These are phyloP conservation scores for Hybos culiciformis DNA, from an alignment of 2,888 invertebrate species.

Conservation along the genomic window DNA sequence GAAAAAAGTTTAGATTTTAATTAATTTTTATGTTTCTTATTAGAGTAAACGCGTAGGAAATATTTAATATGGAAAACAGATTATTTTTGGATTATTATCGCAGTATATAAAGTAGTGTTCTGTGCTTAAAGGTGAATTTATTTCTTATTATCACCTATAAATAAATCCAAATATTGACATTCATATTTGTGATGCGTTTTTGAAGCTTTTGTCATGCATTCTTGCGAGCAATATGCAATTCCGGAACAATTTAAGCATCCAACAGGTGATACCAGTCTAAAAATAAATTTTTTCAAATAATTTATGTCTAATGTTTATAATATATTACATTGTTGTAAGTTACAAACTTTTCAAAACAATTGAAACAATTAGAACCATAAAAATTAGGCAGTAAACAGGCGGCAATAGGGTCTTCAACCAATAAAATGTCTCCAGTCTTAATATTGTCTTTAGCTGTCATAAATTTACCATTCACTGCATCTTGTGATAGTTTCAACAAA, in stretches of 20 bases:
- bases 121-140: not conserved
- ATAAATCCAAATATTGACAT: conserved; percentile 57
- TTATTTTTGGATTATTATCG: not conserved
- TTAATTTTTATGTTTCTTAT: not conserved
- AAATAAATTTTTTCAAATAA: not conserved
- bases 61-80: conserved; percentile 6
- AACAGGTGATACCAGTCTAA: conserved; percentile 48
- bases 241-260: conserved; percentile 61
- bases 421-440: conserved; percentile 55
- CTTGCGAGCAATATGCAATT: conserved; percentile 57
- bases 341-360: conserved; percentile 60
- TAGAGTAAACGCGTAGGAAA: not conserved
- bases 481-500: conserved; percentile 43
- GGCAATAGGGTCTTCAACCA: conserved; percentile 58
- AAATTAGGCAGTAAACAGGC: conserved; percentile 57
- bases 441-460: conserved; percentile 44
- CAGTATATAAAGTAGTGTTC: not conserved
- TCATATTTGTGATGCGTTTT: conserved; percentile 59
- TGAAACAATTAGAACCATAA: conserved; percentile 66
- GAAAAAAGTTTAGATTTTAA: conserved; percentile 11
- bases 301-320: not conserved
- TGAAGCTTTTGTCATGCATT: conserved; percentile 51
- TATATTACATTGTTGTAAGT: conserved; percentile 22
- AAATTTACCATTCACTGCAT: conserved; percentile 52
- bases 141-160: conserved; percentile 51